Evolutionary conservation across 2,113 vertebrate genomes (phyloP), one percentile per base, ranked within the genome.

Genomic region (Theropithecus gelada): DNA sequence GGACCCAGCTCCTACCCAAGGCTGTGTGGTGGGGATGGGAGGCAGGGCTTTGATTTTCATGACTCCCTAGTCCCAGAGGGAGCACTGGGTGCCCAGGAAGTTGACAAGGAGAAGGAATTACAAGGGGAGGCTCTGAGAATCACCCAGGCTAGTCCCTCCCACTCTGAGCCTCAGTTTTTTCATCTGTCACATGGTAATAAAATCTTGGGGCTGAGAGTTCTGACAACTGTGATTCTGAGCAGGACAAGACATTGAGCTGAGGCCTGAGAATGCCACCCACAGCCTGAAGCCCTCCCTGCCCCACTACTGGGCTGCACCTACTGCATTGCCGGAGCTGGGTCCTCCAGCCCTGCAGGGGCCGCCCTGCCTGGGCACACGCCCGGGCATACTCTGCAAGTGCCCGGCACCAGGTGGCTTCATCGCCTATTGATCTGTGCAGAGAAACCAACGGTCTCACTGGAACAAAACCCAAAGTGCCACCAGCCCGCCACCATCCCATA

Each of bases 311-410:
- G 35, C 30, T 25, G 0, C 75, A 88, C 99, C 17, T 99, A 99
- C 99, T 99, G 98, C 99, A 99, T 64, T 99, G 98, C 91, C 97
- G 98, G 97, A 99, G 98, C 94, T 99, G 98, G 82, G 55, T 94
- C 98, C 99, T 99, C 99, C 99, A 99, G 97, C 98, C 98, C 23
- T 99, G 99, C 64, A 99, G 99, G 0, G 99, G 99, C 89, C 98
- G 98, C 96, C 99, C 99, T 5, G 99, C 99, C 35, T 99, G 99
- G 97, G 99, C 99, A 94, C 99, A 99, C 0, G 99, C 99, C 81
- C 99, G 98, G 94, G 99, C 99, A 45, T 99, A 99, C 96, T 99
- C 99, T 0, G 99, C 99, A 98, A 99, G 98, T 10, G 99, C 99
- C 98, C 99, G 99, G 98, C 99, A 99, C 98, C 99, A 99, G 48